A percentile compares a stretch with the other conserved stretches of the same genome.
These are phyloP conservation scores for Phymorhynchus buccinoides DNA, from an alignment of 1,140 invertebrate genomes.

Conservation along the genomic window DNA sequence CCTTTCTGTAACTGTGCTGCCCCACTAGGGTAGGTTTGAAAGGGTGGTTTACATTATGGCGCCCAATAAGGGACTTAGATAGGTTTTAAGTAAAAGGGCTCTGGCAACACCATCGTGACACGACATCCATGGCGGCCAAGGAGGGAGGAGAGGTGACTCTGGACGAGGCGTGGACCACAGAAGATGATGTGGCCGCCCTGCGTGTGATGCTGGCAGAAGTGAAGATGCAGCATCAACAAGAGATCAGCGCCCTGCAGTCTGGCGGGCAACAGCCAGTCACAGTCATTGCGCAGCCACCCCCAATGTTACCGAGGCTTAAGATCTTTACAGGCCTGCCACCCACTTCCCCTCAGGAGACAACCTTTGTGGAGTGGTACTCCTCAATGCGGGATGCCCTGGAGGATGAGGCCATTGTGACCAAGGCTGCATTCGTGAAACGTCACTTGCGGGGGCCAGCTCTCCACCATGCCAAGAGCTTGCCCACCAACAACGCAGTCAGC, in stretches of 20 bases:
- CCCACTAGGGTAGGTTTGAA: too few relatives aligned
- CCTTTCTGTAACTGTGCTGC: too few relatives aligned
- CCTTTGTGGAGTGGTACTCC: background rate
- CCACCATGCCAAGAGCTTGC: background rate
- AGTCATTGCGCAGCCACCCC: background rate
- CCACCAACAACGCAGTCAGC: background rate
- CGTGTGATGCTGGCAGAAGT: background rate
- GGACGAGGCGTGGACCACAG: too few relatives aligned
- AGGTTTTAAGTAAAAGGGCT: too few relatives aligned
- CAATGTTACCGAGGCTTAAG: background rate
- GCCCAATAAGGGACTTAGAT: too few relatives aligned
- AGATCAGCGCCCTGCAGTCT: background rate
- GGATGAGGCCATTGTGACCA: background rate
- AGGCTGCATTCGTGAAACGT: background rate
- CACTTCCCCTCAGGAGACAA: background rate
- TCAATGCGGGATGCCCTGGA: background rate
- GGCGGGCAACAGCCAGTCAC: background rate
- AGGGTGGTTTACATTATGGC: too few relatives aligned
- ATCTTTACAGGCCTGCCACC: background rate
- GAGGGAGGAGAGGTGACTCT: too few relatives aligned
- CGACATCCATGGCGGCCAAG: too few relatives aligned
- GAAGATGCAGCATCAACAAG: background rate
- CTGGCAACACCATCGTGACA: too few relatives aligned
- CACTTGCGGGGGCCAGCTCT: background rate
- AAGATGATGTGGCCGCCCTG: background rate